Percentiles rank a stretch among this genome's conserved stretches.
These are phyloP conservation scores for Xenus cinereus DNA, from an alignment of 2,113 vertebrate genomes.

Conservation along the genomic window DNA sequence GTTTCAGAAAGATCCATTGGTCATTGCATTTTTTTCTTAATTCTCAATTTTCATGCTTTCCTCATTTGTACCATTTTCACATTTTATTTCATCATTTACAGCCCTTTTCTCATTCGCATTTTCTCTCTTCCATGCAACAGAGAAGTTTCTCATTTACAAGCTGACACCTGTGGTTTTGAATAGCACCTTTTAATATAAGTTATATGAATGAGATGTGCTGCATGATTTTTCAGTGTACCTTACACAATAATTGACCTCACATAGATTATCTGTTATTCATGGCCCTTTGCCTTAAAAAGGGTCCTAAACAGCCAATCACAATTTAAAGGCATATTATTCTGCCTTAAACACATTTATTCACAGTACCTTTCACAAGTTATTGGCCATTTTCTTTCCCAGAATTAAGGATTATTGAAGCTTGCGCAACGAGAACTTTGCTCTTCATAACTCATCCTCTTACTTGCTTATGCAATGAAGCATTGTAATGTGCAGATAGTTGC, in stretches of 20 bases:
- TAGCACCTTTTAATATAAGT: conserved; percentile 19
- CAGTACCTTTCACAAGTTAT: conserved; percentile 52
- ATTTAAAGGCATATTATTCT: conserved; percentile 50
- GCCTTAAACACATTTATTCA: conserved; percentile 41
- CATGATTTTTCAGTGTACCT: conserved; percentile 22
- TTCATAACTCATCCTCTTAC: conserved; percentile 67
- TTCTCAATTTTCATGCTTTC: neutral
- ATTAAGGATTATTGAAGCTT: conserved; percentile 64
- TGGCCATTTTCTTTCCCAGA: conserved; percentile 60
- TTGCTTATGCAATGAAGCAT: conserved; percentile 57
- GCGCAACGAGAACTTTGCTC: conserved; percentile 46
- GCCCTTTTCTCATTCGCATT: neutral
- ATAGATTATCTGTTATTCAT: conserved; percentile 31
- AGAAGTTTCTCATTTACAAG: conserved; percentile 6
- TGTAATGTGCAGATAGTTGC: conserved; percentile 46
- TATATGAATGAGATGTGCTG: conserved; percentile 5
- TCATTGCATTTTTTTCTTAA: neutral
- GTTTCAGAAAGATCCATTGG: neutral
- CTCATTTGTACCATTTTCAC: neutral
- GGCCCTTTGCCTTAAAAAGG: conserved; percentile 17
- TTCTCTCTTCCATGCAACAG: neutral
- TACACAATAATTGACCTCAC: conserved; percentile 38
- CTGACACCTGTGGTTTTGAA: conserved; percentile 5
- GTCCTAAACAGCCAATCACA: conserved; percentile 32
- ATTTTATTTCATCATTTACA: conserved; percentile 13